These are phyloP conservation scores for Psittacula cyanocephala DNA, from an alignment of 2,113 vertebrate species.

Conservation along the genomic window DNA sequence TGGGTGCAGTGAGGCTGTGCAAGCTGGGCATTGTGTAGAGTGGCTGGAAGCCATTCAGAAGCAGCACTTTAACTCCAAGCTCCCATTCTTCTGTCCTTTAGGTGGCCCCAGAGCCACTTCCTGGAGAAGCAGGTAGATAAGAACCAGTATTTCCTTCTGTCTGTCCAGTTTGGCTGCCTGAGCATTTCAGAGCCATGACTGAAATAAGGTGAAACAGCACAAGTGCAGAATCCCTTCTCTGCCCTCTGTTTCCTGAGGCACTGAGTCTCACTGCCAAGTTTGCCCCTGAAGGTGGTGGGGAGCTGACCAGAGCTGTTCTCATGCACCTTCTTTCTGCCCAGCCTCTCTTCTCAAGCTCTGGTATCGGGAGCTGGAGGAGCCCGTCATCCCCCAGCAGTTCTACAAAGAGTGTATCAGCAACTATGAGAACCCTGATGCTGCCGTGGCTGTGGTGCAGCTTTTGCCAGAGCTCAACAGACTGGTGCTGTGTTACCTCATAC, in stretches of 20 bases:
- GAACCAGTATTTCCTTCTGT: neutral
- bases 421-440: constrained; percentile 85
- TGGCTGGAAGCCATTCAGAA: neutral
- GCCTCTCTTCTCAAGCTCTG: constrained; percentile 91
- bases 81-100: neutral
- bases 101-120: neutral
- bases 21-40: neutral
- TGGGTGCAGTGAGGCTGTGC: neutral
- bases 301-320: neutral
- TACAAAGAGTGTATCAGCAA: constrained; percentile 87
- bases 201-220: neutral
- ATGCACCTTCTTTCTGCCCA: constrained; percentile 34
- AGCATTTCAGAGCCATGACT: neutral
- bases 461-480: constrained; percentile 87
- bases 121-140: neutral
- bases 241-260: neutral
- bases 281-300: neutral
- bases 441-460: constrained; percentile 85
- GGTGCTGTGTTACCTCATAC: constrained; percentile 91
- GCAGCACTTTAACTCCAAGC: neutral
- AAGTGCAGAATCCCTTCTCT: neutral
- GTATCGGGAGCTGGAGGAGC: constrained; percentile 91
- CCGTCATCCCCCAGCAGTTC: constrained; percentile 87
- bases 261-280: neutral
- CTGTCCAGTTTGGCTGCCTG: neutral